Evolutionary conservation across 1,140 invertebrate species (phyloP), one percentile per base, ranked within the genome.

Genomic region (Zeugodacus cucurbitae): DNA sequence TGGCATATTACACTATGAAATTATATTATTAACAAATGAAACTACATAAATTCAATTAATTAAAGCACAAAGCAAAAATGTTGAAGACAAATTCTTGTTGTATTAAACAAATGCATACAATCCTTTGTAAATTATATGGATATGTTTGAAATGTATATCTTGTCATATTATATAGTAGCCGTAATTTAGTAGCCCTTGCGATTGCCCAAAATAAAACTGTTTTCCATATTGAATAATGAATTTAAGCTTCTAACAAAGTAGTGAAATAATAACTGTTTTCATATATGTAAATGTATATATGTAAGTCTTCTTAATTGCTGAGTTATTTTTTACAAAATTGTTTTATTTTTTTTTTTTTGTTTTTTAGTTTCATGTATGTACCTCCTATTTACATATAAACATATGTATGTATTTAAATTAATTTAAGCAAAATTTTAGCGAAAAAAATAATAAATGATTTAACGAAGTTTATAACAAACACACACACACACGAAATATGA

Each of bases 381-480:
- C 34, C 67, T 74, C 67, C 67, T 34, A 29, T 67, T 67, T 74
- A 74, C 34, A 22, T 54, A 54, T 54, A 54, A 26, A 62, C n/a
- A n/a, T 26, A 20, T 11, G n/a, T 48, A 48, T 82, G 37, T 82
- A 48, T 82, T 44, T 82, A 82, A 34, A 82, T 29, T 82, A 48
- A 34, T 82, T 44, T 48, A 87, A 62, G 85, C 26, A 59, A 87
- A 86, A 86, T 34, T 14, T 41, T 74, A 74, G 67, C 34, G 34
- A 86, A 86, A 54, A 54, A 86, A 54, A 32, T 85, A 44, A 58
- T 26, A 86, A 87, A 10, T 58, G 58, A 87, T 34, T 59, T 59
- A 59, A 82, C 74, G 41, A 82, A 82, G 26, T 26, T n/a, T 22
- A 48, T 82, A 82, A 29, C 22, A 82, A 70, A 70, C 58, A 62